phyloP scores from a whole-genome alignment of 2,888 invertebrate genomes.

The Apamea crenata region DNA sequence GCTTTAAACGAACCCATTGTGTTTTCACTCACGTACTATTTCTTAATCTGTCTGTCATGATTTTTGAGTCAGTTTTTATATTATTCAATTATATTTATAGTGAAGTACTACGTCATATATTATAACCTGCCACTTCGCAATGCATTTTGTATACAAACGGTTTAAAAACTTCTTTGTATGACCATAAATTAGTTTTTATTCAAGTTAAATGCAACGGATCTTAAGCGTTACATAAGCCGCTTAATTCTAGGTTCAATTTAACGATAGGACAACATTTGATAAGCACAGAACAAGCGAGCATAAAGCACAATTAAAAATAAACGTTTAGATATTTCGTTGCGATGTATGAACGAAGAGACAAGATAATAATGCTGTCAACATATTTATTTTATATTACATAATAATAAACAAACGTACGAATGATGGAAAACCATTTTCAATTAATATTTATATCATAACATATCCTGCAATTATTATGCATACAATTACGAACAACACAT shows the following conservation, averaged over 20 bases:
- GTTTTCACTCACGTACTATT: constrained; percentile 82
- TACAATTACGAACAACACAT: not conserved
- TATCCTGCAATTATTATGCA: constrained; percentile 4
- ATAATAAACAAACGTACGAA: constrained; percentile 11
- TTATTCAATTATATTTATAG: constrained; percentile 50
- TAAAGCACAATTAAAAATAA: constrained; percentile 6
- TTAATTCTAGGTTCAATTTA: not conserved
- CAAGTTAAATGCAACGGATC: not conserved
- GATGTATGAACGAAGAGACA: constrained; percentile 18
- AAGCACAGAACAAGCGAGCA: not conserved
- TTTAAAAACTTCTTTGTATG: constrained; percentile 23
- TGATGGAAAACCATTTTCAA: constrained; percentile 18
- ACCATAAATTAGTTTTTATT: constrained; percentile 12
- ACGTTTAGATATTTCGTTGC: not conserved
- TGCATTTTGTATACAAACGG: constrained; percentile 12
- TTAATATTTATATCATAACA: constrained; percentile 13
- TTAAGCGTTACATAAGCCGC: constrained; percentile 8
- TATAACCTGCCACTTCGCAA: constrained; percentile 17
- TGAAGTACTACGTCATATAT: constrained; percentile 16
- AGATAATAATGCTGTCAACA: constrained; percentile 11
- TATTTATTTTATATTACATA: constrained; percentile 23
- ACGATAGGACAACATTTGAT: constrained; percentile 12
- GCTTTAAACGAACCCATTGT: constrained; percentile 78
- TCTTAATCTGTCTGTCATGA: constrained; percentile 73
- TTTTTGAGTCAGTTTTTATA: constrained; percentile 58